phyloP scores from a whole-genome alignment of 2,113 vertebrate genomes.

The Leucoraja erinaceus region DNA sequence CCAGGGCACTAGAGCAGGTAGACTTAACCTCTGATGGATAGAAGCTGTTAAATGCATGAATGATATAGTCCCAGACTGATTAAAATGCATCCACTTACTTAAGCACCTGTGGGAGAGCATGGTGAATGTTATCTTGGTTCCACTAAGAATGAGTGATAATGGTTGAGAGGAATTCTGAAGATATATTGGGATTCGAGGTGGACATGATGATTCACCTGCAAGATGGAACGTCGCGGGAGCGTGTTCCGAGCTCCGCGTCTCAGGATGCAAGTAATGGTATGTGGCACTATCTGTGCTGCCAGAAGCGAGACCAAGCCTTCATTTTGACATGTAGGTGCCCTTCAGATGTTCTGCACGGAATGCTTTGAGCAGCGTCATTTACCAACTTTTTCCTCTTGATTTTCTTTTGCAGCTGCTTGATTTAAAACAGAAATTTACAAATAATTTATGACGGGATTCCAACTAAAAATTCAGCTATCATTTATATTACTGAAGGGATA shows the following conservation, averaged over 20 bases:
- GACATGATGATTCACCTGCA: conserved; percentile 48
- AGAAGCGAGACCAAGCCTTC: conserved; percentile 51
- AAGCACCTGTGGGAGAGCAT: neutral
- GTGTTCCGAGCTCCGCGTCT: conserved; percentile 42
- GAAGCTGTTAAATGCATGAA: neutral
- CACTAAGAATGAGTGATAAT: neutral
- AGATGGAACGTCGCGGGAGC: conserved; percentile 46
- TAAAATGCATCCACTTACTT: neutral
- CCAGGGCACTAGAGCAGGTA: neutral
- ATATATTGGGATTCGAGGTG: neutral
- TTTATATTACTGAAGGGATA: neutral
- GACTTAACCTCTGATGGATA: neutral
- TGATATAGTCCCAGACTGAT: neutral
- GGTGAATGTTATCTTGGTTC: neutral
- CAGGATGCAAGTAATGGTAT: conserved; percentile 50
- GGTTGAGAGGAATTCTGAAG: conserved; percentile 24
- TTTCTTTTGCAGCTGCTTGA: neutral
- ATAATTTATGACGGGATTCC: neutral
- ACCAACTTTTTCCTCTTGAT: neutral
- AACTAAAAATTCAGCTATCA: neutral
- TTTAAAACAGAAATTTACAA: neutral
- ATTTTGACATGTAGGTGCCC: conserved; percentile 55
- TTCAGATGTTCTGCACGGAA: neutral
- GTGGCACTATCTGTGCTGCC: conserved; percentile 62
- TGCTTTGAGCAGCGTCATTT: neutral